Conservation (phyloP, 35 echinoderm and acorn worm species). For the Eucidaris tribuloides region DNA sequence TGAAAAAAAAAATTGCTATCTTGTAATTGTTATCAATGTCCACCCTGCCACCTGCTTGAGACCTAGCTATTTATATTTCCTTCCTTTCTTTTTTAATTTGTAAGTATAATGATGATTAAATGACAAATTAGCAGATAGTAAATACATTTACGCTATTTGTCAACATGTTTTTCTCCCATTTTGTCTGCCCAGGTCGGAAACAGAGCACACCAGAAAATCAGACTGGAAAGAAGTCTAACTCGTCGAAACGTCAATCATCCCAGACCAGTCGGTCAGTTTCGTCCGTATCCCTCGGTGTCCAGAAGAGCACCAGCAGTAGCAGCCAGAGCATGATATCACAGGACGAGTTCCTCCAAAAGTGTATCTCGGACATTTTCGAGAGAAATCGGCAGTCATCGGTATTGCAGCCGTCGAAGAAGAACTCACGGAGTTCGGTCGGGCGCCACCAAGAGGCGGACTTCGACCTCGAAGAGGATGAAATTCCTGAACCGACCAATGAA, state of each 20-base stretch:
- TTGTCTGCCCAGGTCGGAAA: slow-evolving; percentile 1
- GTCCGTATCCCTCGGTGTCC: not conserved
- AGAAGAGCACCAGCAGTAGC: slow-evolving; percentile 12
- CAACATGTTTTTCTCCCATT: no score
- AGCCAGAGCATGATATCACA: not conserved
- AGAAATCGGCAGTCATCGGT: not conserved
- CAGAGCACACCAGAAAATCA: not conserved
- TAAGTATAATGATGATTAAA: no score
- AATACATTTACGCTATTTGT: no score
- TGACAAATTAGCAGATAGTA: no score
- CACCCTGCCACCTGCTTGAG: no score
- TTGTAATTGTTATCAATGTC: no score
- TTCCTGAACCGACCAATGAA: slow-evolving; percentile 54
- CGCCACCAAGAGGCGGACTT: not conserved
- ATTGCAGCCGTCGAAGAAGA: not conserved
- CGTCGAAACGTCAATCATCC: not conserved
- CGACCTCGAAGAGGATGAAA: slow-evolving; percentile 17
- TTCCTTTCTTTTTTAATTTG: no score
- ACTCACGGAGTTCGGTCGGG: not conserved
- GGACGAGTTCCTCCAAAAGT: slow-evolving; percentile 9
- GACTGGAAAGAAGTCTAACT: not conserved
- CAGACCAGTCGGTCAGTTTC: not conserved
- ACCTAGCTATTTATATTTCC: no score
- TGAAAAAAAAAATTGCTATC: no score
- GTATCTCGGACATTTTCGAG: slow-evolving; percentile 19